phyloP scores from a whole-genome alignment of 2,797 vertebrate genomes.

The Chloroceryle amazona region DNA sequence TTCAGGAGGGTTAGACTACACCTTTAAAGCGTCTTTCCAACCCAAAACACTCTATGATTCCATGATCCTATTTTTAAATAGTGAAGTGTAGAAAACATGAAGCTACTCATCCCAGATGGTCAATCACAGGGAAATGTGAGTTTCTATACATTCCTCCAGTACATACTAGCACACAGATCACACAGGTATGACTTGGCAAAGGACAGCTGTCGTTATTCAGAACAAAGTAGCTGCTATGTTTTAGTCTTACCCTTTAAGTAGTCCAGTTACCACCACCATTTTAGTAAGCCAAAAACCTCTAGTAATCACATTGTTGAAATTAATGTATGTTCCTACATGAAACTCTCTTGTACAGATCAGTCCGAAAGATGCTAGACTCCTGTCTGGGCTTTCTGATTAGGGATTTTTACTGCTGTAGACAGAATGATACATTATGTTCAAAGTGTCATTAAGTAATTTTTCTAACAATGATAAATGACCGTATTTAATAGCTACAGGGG shows the following conservation, averaged over 20 bases:
- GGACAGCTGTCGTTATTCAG: not conserved
- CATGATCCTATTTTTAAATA: not conserved
- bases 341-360: not conserved
- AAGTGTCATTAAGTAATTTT: not conserved
- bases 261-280: not conserved
- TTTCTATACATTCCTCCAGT: not conserved
- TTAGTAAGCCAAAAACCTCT: not conserved
- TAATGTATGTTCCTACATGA: not conserved
- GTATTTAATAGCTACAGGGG: not conserved
- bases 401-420: not conserved
- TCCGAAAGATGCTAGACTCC: not conserved
- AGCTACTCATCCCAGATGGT: not conserved
- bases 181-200: not conserved
- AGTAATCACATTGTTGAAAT: not conserved
- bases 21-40: not conserved
- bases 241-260: not conserved
- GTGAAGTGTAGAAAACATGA: not conserved
- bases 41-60: not conserved
- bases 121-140: not conserved
- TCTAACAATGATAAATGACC: constrained; percentile 14
- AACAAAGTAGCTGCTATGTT: not conserved
- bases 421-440: not conserved
- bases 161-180: not conserved
- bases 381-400: not conserved
- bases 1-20: not conserved